A percentile compares a stretch with the other conserved stretches of the same genome.
phyloP scores from a whole-genome alignment of 2,113 vertebrate genomes.

The Proterorhinus semilunaris region DNA sequence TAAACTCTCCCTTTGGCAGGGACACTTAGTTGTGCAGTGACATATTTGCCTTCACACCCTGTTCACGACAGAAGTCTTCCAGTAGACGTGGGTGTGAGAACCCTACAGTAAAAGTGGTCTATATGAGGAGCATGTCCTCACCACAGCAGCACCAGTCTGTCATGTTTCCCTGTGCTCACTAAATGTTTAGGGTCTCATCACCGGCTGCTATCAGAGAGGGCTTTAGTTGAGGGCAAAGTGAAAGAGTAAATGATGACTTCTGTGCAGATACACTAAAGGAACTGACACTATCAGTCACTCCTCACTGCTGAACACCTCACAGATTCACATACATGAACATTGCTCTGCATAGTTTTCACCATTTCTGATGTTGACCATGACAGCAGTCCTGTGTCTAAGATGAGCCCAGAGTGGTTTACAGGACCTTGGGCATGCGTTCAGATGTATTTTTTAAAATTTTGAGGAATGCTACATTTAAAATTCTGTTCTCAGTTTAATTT shows the following conservation, averaged over 20 bases:
- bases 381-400: neutral
- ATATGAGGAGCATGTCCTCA: neutral
- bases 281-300: neutral
- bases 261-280: neutral
- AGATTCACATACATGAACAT: neutral
- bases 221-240: neutral
- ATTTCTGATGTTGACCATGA: neutral
- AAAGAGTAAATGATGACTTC: neutral
- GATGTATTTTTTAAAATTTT: constrained; percentile 5
- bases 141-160: neutral
- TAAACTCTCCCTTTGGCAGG: neutral
- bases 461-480: constrained; percentile 5
- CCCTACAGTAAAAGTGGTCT: constrained; percentile 1
- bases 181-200: too few relatives aligned
- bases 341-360: neutral
- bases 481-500: neutral
- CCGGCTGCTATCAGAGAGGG: too few relatives aligned
- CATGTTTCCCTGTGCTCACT: too few relatives aligned
- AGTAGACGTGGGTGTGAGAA: neutral
- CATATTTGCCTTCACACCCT: neutral
- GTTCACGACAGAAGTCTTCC: constrained; percentile 8
- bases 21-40: constrained; percentile 6
- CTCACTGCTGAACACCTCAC: neutral
- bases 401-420: constrained; percentile 6
- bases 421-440: neutral